Conservation (phyloP, 2,113 vertebrate genomes). For the Bothrops jararaca region DNA sequence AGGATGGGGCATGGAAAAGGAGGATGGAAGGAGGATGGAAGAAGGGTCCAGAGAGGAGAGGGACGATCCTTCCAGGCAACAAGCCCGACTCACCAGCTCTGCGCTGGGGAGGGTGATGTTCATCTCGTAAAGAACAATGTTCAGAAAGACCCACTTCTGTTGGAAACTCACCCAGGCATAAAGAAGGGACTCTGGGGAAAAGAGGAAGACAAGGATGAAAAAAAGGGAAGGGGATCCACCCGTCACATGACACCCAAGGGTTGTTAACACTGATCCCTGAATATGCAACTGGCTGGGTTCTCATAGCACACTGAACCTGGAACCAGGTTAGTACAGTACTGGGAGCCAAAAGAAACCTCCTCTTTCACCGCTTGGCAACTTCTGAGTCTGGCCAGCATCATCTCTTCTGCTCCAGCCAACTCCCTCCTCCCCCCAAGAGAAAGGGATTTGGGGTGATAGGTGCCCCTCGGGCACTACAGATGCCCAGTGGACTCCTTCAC, state of each 20-base stretch:
- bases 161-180: constrained; percentile 76
- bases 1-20: neutral
- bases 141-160: constrained; percentile 78
- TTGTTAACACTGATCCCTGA: neutral
- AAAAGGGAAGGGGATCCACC: neutral
- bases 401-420: neutral
- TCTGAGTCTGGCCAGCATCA: neutral
- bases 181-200: constrained; percentile 67
- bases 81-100: constrained; percentile 69
- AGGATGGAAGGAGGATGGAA: no score
- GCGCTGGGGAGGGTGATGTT: constrained; percentile 53
- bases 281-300: neutral
- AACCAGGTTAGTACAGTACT: neutral
- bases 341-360: neutral
- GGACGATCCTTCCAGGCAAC: constrained; percentile 9
- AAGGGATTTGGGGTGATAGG: fast-evolving
- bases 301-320: neutral
- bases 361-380: neutral
- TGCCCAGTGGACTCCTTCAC: neutral
- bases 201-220: neutral
- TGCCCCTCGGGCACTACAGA: neutral
- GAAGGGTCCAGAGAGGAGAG: neutral
- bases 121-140: constrained; percentile 72
- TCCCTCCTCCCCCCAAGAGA: no score
- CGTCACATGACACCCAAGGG: neutral